Evolutionary conservation across 2,797 vertebrate genomes (phyloP), one percentile per base, ranked within the genome.

Genomic region (Hozukius guyotensis): DNA sequence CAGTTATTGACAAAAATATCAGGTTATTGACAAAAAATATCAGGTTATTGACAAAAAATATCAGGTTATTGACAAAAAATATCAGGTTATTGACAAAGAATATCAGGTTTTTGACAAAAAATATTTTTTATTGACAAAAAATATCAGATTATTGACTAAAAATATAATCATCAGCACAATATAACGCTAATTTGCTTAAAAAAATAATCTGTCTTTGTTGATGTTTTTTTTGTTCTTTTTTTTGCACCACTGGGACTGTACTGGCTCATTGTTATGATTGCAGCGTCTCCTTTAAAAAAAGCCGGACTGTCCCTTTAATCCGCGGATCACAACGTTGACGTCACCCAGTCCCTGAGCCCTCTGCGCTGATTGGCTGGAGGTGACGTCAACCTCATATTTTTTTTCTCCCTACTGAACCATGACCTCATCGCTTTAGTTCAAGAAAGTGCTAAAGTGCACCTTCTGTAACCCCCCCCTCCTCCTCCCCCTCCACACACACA

Each of bases 381-480:
- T 99, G 97, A 98, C 97, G 97, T 98, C 96, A 98, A 94, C 94
- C 83, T 87, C 82, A 89, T 81, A 87, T 84, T 84, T 95, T 93
- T 81, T 60, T 53, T 12, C 6, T 49, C 84, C 82, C 72, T 78
- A 34, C 92, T 92, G 93, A 95, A 94, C 96, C 96, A 96, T 98
- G 97, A 98, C 97, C 97, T 98, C 97, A 98, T 97, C 97, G 93
- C 60, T 89, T 94, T 94, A 91, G 94, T 94, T 95, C 93, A 96
- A 89, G 93, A 95, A 95, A 96, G 95, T 96, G 95, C 94, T 92
- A 92, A 95, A 96, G 95, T 95, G 94, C 95, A 95, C 93, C 95
- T 95, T 92, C 92, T 92, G 88, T 90, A 89, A 89, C 89, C 86
- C 77, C 63, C 63, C 65, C 72, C 46, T 25, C 75, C 78, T 77